Percentiles rank a stretch among this genome's conserved stretches.
Conservation (phyloP, 2,113 vertebrate species). For the Jacana jacana region DNA sequence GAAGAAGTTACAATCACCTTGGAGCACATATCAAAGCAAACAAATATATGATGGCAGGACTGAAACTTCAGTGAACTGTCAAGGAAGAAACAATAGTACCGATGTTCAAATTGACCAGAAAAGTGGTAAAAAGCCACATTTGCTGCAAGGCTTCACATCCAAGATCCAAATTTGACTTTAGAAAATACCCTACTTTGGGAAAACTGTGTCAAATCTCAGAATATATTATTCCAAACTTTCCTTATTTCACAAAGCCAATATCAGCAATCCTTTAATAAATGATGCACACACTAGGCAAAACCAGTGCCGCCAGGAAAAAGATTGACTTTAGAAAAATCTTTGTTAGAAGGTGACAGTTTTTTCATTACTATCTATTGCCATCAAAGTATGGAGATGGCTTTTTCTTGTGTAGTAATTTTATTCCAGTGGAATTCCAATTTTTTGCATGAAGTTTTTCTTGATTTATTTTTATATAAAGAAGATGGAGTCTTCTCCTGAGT, state of each 20-base stretch:
- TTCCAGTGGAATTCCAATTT: constrained; percentile 54
- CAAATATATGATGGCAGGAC: background rate
- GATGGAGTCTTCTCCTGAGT: background rate
- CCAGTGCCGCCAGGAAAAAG: constrained; percentile 37
- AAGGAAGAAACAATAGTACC: background rate
- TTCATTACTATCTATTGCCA: constrained; percentile 56
- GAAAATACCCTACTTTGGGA: background rate
- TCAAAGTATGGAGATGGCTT: constrained; percentile 22
- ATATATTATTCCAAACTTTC: constrained; percentile 29
- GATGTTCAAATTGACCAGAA: background rate
- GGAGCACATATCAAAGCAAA: background rate
- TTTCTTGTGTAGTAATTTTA: constrained; percentile 52
- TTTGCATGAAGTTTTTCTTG: constrained; percentile 45
- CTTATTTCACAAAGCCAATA: constrained; percentile 33
- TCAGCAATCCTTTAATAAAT: constrained; percentile 52
- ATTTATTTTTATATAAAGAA: constrained; percentile 44
- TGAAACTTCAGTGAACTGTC: background rate
- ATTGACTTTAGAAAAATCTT: constrained; percentile 61
- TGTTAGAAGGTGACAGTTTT: constrained; percentile 60
- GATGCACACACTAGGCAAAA: background rate
- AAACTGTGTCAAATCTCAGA: constrained; percentile 9
- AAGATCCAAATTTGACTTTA: constrained; percentile 12
- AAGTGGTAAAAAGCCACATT: background rate
- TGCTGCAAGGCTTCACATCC: background rate
- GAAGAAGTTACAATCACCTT: background rate